These are phyloP conservation scores for Scelioninae gen. 1 DNA, from an alignment of 2,888 invertebrate genomes.

Conservation along the genomic window DNA sequence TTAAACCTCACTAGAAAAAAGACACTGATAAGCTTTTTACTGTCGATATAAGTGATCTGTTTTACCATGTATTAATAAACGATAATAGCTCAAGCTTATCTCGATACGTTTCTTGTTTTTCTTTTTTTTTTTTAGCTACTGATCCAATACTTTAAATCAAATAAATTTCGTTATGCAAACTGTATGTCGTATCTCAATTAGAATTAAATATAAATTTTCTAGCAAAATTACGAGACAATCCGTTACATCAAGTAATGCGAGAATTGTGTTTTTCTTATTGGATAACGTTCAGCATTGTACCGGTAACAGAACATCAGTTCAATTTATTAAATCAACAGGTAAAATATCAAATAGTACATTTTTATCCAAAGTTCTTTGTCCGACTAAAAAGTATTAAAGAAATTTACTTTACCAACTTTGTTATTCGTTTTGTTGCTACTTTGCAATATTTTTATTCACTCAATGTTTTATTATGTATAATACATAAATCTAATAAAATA, in stretches of 20 bases:
- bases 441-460: not conserved
- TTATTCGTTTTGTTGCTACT: not conserved
- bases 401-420: slow-evolving; percentile 42
- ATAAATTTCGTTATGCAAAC: not conserved
- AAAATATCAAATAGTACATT: slow-evolving; percentile 9
- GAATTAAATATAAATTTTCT: not conserved
- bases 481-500: not conserved
- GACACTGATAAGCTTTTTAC: slow-evolving; percentile 20
- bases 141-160: slow-evolving; percentile 14
- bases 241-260: no score
- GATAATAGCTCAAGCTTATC: slow-evolving; percentile 22
- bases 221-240: no score
- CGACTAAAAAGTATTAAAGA: slow-evolving; percentile 25
- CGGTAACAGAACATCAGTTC: slow-evolving; percentile 8
- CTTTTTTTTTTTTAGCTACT: slow-evolving; percentile 5
- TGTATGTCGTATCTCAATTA: not conserved
- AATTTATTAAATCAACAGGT: slow-evolving; percentile 18
- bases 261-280: no score
- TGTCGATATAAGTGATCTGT: slow-evolving; percentile 41
- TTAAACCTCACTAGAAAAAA: slow-evolving; percentile 8
- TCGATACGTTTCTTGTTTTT: not conserved
- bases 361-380: slow-evolving; percentile 17
- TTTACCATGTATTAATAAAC: slow-evolving; percentile 39
- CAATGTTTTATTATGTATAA: not conserved
- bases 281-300: not conserved